A percentile compares a stretch with the other conserved stretches of the same genome.
phyloP scores from a whole-genome alignment of 2,888 invertebrate species.

The Dicycla oo region DNA sequence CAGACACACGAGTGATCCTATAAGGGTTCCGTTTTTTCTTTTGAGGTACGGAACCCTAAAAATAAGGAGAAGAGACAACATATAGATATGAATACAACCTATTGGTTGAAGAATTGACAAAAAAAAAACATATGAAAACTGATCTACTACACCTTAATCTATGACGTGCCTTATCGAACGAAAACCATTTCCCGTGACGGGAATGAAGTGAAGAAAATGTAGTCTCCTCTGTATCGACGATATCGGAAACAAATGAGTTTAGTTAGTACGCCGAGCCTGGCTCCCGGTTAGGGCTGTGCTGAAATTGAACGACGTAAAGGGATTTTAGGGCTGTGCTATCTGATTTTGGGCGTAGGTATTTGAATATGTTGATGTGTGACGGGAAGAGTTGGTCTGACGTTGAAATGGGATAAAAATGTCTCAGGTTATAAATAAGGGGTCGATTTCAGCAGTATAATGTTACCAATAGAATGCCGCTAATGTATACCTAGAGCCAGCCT shows the following conservation, averaged over 20 bases:
- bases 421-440: not conserved
- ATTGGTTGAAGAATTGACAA: too few species aligned
- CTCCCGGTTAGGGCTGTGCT: conserved; percentile 52
- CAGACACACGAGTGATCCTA: too few species aligned
- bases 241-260: conserved; percentile 78
- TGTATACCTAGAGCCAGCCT: too few species aligned
- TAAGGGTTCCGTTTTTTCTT: too few species aligned
- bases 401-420: not conserved
- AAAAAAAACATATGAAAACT: not conserved
- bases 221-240: conserved; percentile 70
- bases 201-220: conserved; percentile 75
- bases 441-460: not conserved
- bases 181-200: conserved; percentile 71
- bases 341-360: conserved; percentile 55
- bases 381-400: conserved; percentile 11
- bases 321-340: conserved; percentile 56
- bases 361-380: conserved; percentile 48
- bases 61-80: too few species aligned
- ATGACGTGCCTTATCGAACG: conserved; percentile 58
- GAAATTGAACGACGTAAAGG: conserved; percentile 57
- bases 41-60: too few species aligned
- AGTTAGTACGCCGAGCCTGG: conserved; percentile 66
- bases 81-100: too few species aligned
- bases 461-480: not conserved
- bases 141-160: conserved; percentile 49